Evolutionary conservation across 2,888 invertebrate genomes (phyloP).

Genomic region (Baccha elongata): DNA sequence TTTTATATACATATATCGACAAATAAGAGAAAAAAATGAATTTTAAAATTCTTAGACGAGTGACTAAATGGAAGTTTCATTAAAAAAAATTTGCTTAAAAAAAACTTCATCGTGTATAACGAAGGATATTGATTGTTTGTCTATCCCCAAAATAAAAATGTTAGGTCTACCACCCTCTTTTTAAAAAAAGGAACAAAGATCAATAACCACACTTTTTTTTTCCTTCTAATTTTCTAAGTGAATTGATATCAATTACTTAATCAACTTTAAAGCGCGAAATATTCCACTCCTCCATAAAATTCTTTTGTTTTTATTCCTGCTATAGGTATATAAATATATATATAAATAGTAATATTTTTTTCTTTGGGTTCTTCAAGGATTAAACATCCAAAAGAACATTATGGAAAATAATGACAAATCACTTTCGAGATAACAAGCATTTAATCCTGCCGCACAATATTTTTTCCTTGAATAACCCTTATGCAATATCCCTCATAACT

Average conservation of each 20-base stretch:
- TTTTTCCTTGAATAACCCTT: constrained; percentile 62
- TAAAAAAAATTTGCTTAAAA: constrained; percentile 27
- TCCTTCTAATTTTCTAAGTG: constrained; percentile 73
- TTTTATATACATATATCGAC: neutral
- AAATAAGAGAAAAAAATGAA: constrained; percentile 13
- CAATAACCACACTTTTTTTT: constrained; percentile 62
- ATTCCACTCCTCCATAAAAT: constrained; percentile 31
- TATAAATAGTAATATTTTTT: constrained; percentile 4
- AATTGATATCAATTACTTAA: constrained; percentile 74
- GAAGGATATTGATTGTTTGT: constrained; percentile 57
- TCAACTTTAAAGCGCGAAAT: constrained; percentile 64
- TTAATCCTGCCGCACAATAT: constrained; percentile 66
- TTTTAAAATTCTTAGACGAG: constrained; percentile 45
- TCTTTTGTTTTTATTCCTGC: constrained; percentile 21
- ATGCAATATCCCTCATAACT: constrained; percentile 41
- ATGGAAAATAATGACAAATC: constrained; percentile 74
- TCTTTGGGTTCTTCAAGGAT: constrained; percentile 44
- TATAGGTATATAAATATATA: neutral
- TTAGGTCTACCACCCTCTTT: constrained; percentile 1
- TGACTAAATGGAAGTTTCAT: constrained; percentile 56
- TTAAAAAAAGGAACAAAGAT: constrained; percentile 50
- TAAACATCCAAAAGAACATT: constrained; percentile 66
- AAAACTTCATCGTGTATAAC: constrained; percentile 29
- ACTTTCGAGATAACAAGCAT: constrained; percentile 71
- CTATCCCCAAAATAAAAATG: constrained; percentile 26